These are phyloP conservation scores for Siderastrea radians DNA, from an alignment of 92 coral and sea anemone genomes.

Conservation along the genomic window DNA sequence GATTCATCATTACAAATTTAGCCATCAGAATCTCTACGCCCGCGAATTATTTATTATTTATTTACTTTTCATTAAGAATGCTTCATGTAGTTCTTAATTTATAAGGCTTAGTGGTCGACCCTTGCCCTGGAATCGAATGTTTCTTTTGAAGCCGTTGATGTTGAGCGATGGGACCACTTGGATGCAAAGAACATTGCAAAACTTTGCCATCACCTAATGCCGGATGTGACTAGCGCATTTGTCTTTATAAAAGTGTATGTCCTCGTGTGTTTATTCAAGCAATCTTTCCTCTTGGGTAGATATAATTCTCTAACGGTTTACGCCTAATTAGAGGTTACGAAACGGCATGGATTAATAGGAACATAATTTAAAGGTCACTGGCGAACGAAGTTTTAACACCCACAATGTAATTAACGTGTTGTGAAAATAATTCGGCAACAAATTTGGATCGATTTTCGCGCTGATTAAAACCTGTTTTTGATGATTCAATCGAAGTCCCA, in stretches of 20 bases:
- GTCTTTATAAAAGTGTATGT: background rate
- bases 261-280: slow-evolving; percentile 1
- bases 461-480: background rate
- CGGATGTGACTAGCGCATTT: background rate
- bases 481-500: background rate
- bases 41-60: background rate
- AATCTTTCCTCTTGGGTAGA: background rate
- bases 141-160: background rate
- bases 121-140: background rate
- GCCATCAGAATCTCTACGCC: background rate
- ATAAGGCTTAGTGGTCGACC: slow-evolving; percentile 10
- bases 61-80: slow-evolving; percentile 6
- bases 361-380: slow-evolving; percentile 1
- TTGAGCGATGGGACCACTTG: background rate
- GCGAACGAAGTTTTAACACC: background rate
- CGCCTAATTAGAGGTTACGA: background rate
- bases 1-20: background rate
- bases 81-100: background rate
- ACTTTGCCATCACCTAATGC: background rate
- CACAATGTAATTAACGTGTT: background rate
- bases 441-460: background rate
- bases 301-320: background rate
- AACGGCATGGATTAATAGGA: background rate
- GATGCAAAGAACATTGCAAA: background rate
- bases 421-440: background rate